A percentile compares a stretch with the other conserved stretches of the same genome.
These are phyloP conservation scores for Notoglanidium macrostoma DNA, from an alignment of 2,797 vertebrate genomes.

Conservation along the genomic window DNA sequence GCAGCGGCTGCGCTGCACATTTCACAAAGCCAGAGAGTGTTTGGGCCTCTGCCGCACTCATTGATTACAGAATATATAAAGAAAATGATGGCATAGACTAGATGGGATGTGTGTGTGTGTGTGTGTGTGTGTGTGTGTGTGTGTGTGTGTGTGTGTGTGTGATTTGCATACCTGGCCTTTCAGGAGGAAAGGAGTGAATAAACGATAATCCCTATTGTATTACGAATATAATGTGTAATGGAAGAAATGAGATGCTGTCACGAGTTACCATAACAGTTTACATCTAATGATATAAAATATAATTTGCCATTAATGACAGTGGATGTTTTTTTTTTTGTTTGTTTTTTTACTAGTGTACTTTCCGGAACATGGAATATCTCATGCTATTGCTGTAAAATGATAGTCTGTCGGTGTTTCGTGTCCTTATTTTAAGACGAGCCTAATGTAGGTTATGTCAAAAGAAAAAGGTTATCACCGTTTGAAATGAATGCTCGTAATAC, in stretches of 20 bases:
- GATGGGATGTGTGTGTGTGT: background rate
- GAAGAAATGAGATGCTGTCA: background rate
- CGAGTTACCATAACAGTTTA: background rate
- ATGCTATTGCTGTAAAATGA: too few relatives aligned
- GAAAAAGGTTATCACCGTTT: too few relatives aligned
- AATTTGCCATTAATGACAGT: background rate
- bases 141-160: background rate
- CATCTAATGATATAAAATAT: background rate
- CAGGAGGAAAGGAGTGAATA: background rate
- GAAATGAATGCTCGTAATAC: background rate
- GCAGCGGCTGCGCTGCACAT: slow-evolving; percentile 26
- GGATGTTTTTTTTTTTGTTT: background rate
- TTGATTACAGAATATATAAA: background rate
- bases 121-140: background rate
- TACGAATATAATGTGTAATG: background rate
- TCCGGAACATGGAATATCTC: too few relatives aligned
- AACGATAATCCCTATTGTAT: background rate
- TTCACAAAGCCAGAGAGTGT: slow-evolving; percentile 12
- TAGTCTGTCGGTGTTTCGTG: background rate
- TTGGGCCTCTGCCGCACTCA: background rate
- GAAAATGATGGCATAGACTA: background rate
- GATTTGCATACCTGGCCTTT: background rate
- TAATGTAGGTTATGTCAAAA: background rate
- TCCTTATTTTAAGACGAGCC: background rate
- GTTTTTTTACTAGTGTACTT: background rate